Percentiles rank a stretch among this genome's conserved stretches.
These are phyloP conservation scores for Crotalus tigris DNA, from an alignment of 2,113 vertebrate genomes.

Conservation along the genomic window DNA sequence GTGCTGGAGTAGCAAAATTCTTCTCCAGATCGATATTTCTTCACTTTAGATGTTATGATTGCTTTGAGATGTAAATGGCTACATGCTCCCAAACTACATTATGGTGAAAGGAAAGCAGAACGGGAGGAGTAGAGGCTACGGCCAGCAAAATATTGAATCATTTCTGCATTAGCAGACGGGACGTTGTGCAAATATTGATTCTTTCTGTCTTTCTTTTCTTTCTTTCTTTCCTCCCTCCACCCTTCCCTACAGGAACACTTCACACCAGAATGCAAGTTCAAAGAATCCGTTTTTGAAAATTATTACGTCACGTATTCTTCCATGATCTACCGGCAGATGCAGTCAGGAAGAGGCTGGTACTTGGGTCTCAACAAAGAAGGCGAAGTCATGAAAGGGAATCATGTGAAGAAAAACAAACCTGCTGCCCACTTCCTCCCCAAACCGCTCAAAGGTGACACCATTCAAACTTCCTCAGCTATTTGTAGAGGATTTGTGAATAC, in stretches of 20 bases:
- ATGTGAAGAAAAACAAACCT: slow-evolving; percentile 98
- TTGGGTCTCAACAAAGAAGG: slow-evolving; percentile 99
- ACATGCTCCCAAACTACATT: slow-evolving; percentile 41
- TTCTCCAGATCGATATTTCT: slow-evolving; percentile 30
- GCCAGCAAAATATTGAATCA: background rate
- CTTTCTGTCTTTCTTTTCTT: background rate
- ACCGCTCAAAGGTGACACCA: slow-evolving; percentile 90
- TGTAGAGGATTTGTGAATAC: background rate
- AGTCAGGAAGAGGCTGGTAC: slow-evolving; percentile 97
- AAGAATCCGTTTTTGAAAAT: slow-evolving; percentile 99
- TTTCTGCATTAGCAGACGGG: slow-evolving; percentile 30
- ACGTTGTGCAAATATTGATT: slow-evolving; percentile 19
- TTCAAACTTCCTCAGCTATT: background rate
- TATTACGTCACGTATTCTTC: slow-evolving; percentile 99
- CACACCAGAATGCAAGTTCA: slow-evolving; percentile 98
- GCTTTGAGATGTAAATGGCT: background rate
- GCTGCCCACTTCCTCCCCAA: slow-evolving; percentile 98
- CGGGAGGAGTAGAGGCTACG: background rate
- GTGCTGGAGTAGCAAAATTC: background rate
- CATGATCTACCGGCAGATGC: slow-evolving; percentile 98
- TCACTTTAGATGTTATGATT: slow-evolving; percentile 18
- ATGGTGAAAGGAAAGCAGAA: background rate
- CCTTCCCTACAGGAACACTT: slow-evolving; percentile 88
- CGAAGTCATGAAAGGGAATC: slow-evolving; percentile 99
- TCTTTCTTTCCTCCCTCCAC: slow-evolving; percentile 1